Percentiles rank a stretch among this genome's conserved stretches.
phyloP scores from a whole-genome alignment of 2,888 invertebrate species.

The Cremastinae sp. region DNA sequence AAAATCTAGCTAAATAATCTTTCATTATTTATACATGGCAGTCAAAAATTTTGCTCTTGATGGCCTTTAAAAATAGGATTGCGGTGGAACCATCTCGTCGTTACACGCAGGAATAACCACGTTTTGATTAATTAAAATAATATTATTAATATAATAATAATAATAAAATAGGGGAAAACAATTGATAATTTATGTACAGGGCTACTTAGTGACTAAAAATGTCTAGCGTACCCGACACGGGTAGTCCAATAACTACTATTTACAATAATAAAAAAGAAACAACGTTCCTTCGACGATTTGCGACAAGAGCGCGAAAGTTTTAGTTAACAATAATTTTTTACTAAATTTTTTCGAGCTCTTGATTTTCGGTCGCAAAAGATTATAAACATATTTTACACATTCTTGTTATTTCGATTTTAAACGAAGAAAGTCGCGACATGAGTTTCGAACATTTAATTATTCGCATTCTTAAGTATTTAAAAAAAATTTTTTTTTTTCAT shows the following conservation, averaged over 20 bases:
- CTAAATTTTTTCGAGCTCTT: too few species aligned
- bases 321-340: too few species aligned
- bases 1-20: slow-evolving; percentile 56
- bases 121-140: slow-evolving; percentile 66
- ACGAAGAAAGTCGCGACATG: slow-evolving; percentile 11
- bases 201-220: slow-evolving; percentile 66
- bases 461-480: slow-evolving; percentile 10
- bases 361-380: slow-evolving; percentile 3
- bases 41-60: slow-evolving; percentile 43
- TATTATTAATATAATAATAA: slow-evolving; percentile 36
- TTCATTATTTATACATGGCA: slow-evolving; percentile 57
- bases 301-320: neutral
- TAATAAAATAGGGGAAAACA: slow-evolving; percentile 43
- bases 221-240: slow-evolving; percentile 57
- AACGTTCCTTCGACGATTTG: neutral
- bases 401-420: slow-evolving; percentile 34
- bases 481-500: neutral
- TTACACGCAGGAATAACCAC: slow-evolving; percentile 45
- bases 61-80: slow-evolving; percentile 38
- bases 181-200: slow-evolving; percentile 68
- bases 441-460: slow-evolving; percentile 44
- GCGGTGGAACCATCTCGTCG: slow-evolving; percentile 53
- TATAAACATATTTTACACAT: slow-evolving; percentile 31
- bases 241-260: slow-evolving; percentile 57
- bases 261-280: slow-evolving; percentile 51